A percentile compares a stretch with the other conserved stretches of the same genome.
Conservation (phyloP, 1,140 invertebrate species). For the Solen grandis region DNA sequence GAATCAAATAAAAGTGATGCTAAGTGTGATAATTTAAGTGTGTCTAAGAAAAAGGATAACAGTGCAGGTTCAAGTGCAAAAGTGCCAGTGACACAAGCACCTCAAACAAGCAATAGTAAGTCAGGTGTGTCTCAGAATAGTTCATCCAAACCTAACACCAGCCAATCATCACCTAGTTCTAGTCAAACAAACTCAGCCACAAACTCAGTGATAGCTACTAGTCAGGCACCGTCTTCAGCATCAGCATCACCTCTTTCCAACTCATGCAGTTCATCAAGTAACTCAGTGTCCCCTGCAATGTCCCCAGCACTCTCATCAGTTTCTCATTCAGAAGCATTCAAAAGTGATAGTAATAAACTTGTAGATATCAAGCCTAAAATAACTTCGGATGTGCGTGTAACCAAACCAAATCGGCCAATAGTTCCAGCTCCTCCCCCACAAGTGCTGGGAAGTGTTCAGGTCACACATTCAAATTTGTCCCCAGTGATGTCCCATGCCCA, state of each 20-base stretch:
- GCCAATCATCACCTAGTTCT: conserved; percentile 7
- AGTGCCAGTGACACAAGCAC: conserved; percentile 1
- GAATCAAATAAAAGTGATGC: conserved; percentile 28
- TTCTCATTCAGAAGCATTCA: not conserved
- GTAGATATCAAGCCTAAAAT: conserved; percentile 45
- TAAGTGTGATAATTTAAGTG: conserved; percentile 27
- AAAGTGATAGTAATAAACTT: conserved; percentile 8
- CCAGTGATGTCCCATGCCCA: conserved; percentile 67
- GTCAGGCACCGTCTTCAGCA: conserved; percentile 25
- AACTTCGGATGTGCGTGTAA: conserved; percentile 4
- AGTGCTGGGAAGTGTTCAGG: conserved; percentile 63
- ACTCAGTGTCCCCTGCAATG: not conserved
- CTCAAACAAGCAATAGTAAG: conserved; percentile 17
- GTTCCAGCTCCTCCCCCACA: conserved; percentile 72
- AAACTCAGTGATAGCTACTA: conserved; percentile 35
- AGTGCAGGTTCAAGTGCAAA: not conserved
- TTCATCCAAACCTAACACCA: not conserved
- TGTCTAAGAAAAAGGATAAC: conserved; percentile 26
- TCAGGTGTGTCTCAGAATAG: conserved; percentile 14
- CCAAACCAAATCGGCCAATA: conserved; percentile 72
- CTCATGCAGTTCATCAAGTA: not conserved
- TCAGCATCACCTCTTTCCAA: not conserved
- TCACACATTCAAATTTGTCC: conserved; percentile 63
- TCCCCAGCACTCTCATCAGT: not conserved
- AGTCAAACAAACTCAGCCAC: conserved; percentile 25